A percentile compares a stretch with the other conserved stretches of the same genome.
Evolutionary conservation across 1,140 invertebrate species (phyloP).

Genomic region (Neomicropteryx cornuta): DNA sequence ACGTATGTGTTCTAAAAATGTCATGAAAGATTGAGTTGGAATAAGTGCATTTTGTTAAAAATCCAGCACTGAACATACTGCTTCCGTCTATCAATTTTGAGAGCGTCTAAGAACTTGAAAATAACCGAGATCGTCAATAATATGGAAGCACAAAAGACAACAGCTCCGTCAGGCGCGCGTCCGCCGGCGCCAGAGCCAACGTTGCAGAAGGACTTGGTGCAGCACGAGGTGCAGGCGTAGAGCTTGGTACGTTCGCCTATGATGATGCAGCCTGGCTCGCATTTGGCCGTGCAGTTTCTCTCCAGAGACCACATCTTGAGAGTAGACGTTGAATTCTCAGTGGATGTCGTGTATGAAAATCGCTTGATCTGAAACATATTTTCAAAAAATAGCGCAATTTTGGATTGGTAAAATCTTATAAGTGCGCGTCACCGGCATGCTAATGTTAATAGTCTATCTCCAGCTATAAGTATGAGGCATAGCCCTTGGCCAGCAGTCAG

Average conservation of each 20-base stretch:
- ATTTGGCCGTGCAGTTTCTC: conserved; percentile 67
- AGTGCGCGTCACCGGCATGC: not conserved
- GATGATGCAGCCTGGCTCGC: conserved; percentile 75
- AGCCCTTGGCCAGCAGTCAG: no score
- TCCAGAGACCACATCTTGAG: conserved; percentile 72
- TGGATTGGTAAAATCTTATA: no score
- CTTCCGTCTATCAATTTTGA: no score
- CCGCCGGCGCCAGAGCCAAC: conserved; percentile 45
- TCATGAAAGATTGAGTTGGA: no score
- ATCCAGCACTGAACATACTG: no score
- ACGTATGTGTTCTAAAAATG: no score
- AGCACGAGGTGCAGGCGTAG: conserved; percentile 73
- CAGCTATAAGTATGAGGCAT: not conserved
- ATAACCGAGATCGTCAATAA: no score
- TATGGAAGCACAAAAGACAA: no score
- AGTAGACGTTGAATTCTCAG: conserved; percentile 62
- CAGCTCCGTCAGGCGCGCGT: no score
- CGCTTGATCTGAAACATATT: conserved; percentile 59
- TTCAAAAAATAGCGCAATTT: no score
- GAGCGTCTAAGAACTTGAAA: no score
- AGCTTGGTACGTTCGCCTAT: conserved; percentile 78
- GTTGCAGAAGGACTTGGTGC: conserved; percentile 67
- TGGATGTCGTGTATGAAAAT: conserved; percentile 72
- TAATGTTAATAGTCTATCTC: not conserved
- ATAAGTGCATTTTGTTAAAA: no score